Evolutionary conservation across 2,888 invertebrate species (phyloP).

Genomic region (Allolobophora icterica): DNA sequence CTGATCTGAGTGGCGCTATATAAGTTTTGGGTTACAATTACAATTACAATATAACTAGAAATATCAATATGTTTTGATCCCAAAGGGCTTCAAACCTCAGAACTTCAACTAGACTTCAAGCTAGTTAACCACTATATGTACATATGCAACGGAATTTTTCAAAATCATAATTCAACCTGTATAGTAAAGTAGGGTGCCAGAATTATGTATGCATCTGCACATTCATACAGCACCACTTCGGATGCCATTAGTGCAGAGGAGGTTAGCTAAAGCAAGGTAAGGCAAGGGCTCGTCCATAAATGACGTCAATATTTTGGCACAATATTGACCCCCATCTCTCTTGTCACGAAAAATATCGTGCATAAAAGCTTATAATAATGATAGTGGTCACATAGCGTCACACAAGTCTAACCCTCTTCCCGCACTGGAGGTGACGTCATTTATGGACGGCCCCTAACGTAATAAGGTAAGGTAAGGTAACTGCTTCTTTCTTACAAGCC

Average conservation of each 20-base stretch:
- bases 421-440: too few species aligned
- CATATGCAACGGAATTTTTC: background rate
- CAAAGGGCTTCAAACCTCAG: background rate
- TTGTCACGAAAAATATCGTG: too few species aligned
- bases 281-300: too few species aligned
- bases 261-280: background rate
- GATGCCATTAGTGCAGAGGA: constrained; percentile 8
- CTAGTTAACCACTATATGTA: background rate
- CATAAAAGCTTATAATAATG: too few species aligned
- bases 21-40: too few species aligned
- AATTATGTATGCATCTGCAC: background rate
- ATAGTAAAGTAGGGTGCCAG: background rate
- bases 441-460: too few species aligned
- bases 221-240: background rate
- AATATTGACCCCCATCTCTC: too few species aligned
- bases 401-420: too few species aligned
- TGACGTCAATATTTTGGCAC: too few species aligned
- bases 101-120: background rate
- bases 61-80: background rate
- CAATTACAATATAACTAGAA: too few species aligned
- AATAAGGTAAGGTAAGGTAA: background rate
- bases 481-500: background rate
- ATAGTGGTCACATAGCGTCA: too few species aligned
- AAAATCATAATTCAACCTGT: background rate
- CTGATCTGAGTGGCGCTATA: too few species aligned